Conservation (phyloP, 53 echinoderm and acorn worm species). For the Glandiceps talaboti region DNA sequence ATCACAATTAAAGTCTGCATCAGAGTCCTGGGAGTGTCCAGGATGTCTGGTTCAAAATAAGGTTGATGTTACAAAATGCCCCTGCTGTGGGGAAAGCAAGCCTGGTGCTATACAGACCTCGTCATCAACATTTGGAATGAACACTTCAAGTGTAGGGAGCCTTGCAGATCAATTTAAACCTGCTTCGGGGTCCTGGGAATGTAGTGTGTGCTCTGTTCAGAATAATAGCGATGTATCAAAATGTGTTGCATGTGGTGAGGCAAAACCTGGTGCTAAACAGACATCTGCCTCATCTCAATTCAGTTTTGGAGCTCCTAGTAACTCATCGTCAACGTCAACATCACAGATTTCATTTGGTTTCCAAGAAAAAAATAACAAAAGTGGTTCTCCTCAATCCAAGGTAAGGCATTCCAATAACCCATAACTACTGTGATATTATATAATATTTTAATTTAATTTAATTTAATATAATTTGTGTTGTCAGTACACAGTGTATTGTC, state of each 20-base stretch:
- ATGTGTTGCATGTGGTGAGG: constrained; percentile 39
- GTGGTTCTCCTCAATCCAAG: constrained; percentile 5
- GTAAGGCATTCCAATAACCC: too few species aligned
- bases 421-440: too few species aligned
- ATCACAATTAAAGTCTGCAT: constrained; percentile 42
- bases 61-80: constrained; percentile 23
- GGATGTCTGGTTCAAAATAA: constrained; percentile 45
- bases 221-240: constrained; percentile 38
- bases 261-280: constrained; percentile 29
- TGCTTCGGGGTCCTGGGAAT: constrained; percentile 43
- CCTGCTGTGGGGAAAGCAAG: constrained; percentile 22
- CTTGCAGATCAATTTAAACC: constrained; percentile 42
- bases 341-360: background rate
- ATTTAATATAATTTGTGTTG: too few species aligned
- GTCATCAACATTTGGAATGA: constrained; percentile 4
- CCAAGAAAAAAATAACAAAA: background rate
- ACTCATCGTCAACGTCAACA: constrained; percentile 3
- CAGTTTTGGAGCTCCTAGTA: background rate
- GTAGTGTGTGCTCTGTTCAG: constrained; percentile 42
- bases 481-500: too few species aligned
- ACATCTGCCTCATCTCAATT: background rate
- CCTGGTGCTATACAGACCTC: constrained; percentile 10
- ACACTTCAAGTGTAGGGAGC: constrained; percentile 4
- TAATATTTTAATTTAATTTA: too few species aligned
- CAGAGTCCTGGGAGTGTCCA: constrained; percentile 57